These are phyloP conservation scores for Lycaon pictus DNA, from an alignment of 2,113 vertebrate species.

Conservation along the genomic window DNA sequence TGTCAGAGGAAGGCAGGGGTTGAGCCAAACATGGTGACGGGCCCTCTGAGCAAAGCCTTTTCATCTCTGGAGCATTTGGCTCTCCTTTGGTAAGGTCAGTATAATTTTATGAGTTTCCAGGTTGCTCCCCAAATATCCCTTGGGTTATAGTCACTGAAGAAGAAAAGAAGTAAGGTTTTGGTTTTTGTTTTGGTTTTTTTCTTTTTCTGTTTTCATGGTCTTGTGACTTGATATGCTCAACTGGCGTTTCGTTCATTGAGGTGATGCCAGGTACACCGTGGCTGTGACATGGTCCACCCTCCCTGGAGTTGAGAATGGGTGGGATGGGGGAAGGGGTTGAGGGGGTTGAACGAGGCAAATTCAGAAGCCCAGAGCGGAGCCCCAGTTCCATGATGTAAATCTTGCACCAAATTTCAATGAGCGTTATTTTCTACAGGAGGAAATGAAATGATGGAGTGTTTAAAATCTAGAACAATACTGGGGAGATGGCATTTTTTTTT, in stretches of 20 bases:
- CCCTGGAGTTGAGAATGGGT: not conserved
- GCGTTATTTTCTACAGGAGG: conserved; percentile 31
- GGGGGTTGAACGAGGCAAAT: not conserved
- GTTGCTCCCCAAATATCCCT: not conserved
- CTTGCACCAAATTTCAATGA: conserved; percentile 39
- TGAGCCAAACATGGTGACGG: not conserved
- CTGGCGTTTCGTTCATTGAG: not conserved
- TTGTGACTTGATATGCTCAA: conserved; percentile 17
- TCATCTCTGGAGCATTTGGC: not conserved
- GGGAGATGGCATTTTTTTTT: not conserved
- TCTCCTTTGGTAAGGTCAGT: not conserved
- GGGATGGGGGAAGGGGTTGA: too few species aligned
- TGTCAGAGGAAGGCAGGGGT: not conserved
- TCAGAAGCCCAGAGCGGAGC: conserved; percentile 18
- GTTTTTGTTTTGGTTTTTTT: not conserved
- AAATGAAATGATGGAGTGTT: conserved; percentile 59
- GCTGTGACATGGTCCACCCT: not conserved
- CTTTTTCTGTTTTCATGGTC: not conserved
- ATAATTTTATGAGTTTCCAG: conserved; percentile 45
- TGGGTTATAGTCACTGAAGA: conserved; percentile 36
- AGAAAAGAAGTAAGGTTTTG: not conserved
- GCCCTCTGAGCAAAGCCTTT: not conserved
- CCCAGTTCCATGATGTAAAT: not conserved
- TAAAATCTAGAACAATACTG: not conserved
- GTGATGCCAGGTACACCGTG: not conserved